phyloP scores from a whole-genome alignment of 2,113 vertebrate genomes.

The Macquaria ambigua region DNA sequence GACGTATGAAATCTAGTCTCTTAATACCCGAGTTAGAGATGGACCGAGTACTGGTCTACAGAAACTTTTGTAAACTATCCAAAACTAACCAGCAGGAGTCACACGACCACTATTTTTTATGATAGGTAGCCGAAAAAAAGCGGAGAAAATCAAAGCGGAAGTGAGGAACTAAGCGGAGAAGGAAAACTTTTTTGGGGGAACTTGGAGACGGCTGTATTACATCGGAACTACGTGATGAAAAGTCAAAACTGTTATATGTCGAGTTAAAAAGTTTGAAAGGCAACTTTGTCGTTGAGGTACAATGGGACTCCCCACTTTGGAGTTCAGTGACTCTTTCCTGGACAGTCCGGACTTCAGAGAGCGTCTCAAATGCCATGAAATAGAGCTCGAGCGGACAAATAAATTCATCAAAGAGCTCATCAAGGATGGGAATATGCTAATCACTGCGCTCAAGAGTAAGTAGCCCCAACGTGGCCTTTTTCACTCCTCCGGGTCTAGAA shows the following conservation, averaged over 20 bases:
- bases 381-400: slow-evolving; percentile 95
- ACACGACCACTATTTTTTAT: slow-evolving; percentile 58
- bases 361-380: slow-evolving; percentile 94
- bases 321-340: slow-evolving; percentile 96
- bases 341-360: slow-evolving; percentile 98
- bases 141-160: slow-evolving; percentile 74
- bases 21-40: not conserved
- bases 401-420: slow-evolving; percentile 99
- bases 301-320: slow-evolving; percentile 96
- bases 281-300: not conserved
- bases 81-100: slow-evolving; percentile 84
- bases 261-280: slow-evolving; percentile 23
- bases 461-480: slow-evolving; percentile 27
- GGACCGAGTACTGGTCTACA: not conserved
- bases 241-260: not conserved
- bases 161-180: slow-evolving; percentile 57
- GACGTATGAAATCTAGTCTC: too few species aligned
- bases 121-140: slow-evolving; percentile 24
- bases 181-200: slow-evolving; percentile 47
- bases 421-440: slow-evolving; percentile 95
- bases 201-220: slow-evolving; percentile 31
- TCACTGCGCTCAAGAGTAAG: slow-evolving; percentile 94
- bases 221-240: slow-evolving; percentile 63
- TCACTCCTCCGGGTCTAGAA: not conserved
- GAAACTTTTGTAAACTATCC: slow-evolving; percentile 20